A percentile compares a stretch with the other conserved stretches of the same genome.
phyloP scores from a whole-genome alignment of 2,797 vertebrate genomes.

The Acanthurus lineatus region DNA sequence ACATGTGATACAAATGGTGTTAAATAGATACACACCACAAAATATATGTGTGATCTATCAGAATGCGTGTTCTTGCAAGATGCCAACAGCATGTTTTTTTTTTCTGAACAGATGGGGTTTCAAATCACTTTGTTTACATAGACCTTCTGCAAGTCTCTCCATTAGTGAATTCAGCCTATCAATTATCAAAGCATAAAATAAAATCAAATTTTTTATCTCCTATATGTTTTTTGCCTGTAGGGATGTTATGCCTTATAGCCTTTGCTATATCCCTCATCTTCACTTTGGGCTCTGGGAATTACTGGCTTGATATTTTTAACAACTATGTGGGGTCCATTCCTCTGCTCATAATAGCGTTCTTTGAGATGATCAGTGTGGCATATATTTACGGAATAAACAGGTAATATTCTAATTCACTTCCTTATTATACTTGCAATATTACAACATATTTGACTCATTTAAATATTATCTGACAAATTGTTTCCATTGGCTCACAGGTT shows the following conservation, averaged over 20 bases:
- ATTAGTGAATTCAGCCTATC: neutral
- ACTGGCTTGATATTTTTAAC: slow-evolving; percentile 91
- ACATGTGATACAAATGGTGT: too few species aligned
- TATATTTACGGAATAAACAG: slow-evolving; percentile 88
- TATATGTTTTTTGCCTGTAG: slow-evolving; percentile 64
- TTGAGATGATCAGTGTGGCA: slow-evolving; percentile 84
- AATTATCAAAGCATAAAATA: neutral
- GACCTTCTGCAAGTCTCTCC: neutral
- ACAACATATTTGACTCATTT: neutral
- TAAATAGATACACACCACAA: too few species aligned
- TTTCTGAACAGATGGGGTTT: neutral
- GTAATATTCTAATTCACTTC: slow-evolving; percentile 63
- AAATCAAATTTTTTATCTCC: neutral
- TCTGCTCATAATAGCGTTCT: slow-evolving; percentile 87
- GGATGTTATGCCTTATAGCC: slow-evolving; percentile 83
- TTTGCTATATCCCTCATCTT: slow-evolving; percentile 86
- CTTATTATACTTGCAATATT: neutral
- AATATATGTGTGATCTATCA: neutral
- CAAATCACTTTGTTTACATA: neutral
- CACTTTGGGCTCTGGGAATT: slow-evolving; percentile 88
- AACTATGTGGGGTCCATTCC: slow-evolving; percentile 84
- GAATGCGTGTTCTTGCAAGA: neutral
- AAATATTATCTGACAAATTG: neutral
- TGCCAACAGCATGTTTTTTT: neutral
- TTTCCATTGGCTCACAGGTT: slow-evolving; percentile 80